Evolutionary conservation across 92 coral and sea anemone genomes (phyloP).

Genomic region (Epizoanthus rinbou): DNA sequence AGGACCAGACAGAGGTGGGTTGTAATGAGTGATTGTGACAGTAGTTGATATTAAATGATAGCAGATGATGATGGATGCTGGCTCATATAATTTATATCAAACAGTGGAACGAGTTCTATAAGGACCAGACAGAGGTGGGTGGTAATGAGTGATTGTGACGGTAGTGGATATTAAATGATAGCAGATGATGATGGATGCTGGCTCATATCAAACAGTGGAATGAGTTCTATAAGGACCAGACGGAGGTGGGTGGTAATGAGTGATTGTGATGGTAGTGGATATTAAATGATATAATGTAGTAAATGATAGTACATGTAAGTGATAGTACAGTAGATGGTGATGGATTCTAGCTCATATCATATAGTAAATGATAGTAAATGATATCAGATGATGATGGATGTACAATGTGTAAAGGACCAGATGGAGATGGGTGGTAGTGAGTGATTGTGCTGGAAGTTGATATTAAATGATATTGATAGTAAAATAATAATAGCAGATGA

Average conservation of each 20-base stretch:
- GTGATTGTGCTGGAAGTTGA: background rate
- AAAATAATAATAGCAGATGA: background rate
- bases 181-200: slow-evolving; percentile 5
- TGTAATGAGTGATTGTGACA: background rate
- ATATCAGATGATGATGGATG: background rate
- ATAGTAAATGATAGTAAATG: background rate
- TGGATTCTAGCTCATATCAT: background rate
- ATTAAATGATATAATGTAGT: background rate
- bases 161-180: background rate
- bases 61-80: slow-evolving; percentile 5
- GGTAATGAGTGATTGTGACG: background rate
- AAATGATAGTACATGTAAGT: no score
- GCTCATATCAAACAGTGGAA: slow-evolving; percentile 76
- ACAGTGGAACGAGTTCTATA: slow-evolving; percentile 70
- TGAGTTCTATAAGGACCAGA: slow-evolving; percentile 50
- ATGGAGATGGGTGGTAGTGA: background rate
- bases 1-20: slow-evolving; percentile 66
- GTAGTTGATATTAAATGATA: background rate
- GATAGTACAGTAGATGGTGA: background rate
- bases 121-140: slow-evolving; percentile 66
- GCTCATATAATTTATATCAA: slow-evolving; percentile 50
- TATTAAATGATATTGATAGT: no score
- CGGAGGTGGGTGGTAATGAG: slow-evolving; percentile 56
- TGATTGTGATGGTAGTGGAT: no score
- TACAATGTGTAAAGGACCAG: background rate